Percentiles rank a stretch among this genome's conserved stretches.
These are phyloP conservation scores for Drosophila conformis DNA, from an alignment of 2,888 invertebrate species.

Conservation along the genomic window DNA sequence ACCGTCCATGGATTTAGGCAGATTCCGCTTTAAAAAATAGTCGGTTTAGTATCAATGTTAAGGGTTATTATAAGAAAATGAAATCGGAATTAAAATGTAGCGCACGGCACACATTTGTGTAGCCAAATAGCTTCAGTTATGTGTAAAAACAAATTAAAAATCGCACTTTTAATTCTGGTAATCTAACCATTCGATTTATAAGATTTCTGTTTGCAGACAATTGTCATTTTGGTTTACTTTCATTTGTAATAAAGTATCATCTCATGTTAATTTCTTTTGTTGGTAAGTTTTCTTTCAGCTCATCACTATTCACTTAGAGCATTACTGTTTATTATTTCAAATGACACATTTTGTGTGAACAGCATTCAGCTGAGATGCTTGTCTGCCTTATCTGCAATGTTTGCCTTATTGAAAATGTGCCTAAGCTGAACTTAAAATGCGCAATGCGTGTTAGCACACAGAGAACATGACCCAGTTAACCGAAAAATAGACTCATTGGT, in stretches of 20 bases:
- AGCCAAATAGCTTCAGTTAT: background rate
- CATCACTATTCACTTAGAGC: background rate
- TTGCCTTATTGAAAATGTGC: constrained; percentile 37
- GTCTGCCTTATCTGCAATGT: constrained; percentile 9
- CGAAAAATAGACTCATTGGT: constrained; percentile 57
- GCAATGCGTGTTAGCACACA: constrained; percentile 51
- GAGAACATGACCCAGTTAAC: constrained; percentile 35
- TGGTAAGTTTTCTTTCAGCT: background rate
- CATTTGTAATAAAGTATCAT: background rate
- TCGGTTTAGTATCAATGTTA: background rate
- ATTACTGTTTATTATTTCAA: constrained; percentile 27
- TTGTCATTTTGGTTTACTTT: background rate
- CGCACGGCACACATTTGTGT: background rate
- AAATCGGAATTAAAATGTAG: background rate
- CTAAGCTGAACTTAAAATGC: constrained; percentile 67
- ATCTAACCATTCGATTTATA: background rate
- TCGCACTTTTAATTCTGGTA: background rate
- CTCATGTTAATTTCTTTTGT: background rate
- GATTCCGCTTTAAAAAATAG: background rate
- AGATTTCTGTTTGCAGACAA: background rate
- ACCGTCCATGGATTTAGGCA: background rate
- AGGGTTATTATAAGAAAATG: background rate
- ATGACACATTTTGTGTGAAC: constrained; percentile 22
- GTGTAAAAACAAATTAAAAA: background rate
- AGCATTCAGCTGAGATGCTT: constrained; percentile 7